Percentiles rank a stretch among this genome's conserved stretches.
Conservation (phyloP, 2,113 vertebrate species). For the Garra rufa region DNA sequence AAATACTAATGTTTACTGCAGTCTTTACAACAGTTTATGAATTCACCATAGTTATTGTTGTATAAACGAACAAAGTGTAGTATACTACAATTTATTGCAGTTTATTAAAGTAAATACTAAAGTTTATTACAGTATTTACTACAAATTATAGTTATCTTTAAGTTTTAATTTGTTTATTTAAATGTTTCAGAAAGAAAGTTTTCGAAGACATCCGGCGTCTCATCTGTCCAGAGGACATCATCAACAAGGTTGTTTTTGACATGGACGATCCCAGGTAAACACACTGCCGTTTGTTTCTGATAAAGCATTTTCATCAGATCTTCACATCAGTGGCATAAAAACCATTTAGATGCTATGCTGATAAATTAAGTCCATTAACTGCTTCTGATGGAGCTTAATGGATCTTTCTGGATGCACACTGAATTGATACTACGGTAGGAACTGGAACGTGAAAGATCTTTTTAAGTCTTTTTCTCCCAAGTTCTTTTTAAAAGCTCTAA, state of each 20-base stretch:
- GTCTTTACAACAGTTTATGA: too few species aligned
- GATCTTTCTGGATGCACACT: neutral
- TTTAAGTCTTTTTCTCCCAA: too few species aligned
- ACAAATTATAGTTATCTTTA: too few species aligned
- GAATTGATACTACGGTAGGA: neutral
- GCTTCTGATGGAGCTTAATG: conserved; percentile 19
- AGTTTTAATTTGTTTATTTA: neutral
- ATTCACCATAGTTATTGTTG: too few species aligned
- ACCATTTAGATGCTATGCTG: neutral
- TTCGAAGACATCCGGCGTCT: conserved; percentile 86
- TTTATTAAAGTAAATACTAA: too few species aligned
- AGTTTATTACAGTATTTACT: too few species aligned
- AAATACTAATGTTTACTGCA: too few species aligned
- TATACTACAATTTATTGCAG: too few species aligned
- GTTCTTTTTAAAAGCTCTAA: neutral
- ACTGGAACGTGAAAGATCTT: neutral
- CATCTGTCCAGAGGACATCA: conserved; percentile 78
- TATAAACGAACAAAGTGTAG: too few species aligned
- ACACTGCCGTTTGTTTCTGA: neutral
- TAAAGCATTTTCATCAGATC: neutral
- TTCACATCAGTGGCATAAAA: neutral
- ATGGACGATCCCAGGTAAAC: conserved; percentile 83
- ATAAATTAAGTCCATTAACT: neutral
- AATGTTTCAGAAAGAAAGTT: conserved; percentile 82
- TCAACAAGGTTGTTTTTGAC: conserved; percentile 87